Evolutionary conservation across 2,113 vertebrate species (phyloP).

Genomic region (Aix galericulata): DNA sequence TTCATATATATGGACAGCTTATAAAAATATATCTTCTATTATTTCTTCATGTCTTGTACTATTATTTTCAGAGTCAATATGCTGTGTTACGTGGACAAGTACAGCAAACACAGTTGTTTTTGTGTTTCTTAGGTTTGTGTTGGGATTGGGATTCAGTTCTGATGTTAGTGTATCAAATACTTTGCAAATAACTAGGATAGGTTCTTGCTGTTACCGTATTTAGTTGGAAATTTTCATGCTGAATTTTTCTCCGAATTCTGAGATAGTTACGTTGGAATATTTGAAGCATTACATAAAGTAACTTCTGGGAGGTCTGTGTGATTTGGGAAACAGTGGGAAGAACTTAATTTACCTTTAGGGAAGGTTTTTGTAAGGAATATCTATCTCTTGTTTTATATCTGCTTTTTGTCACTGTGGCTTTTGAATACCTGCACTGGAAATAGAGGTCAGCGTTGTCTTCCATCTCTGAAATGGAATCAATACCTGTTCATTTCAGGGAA

Average conservation of each 20-base stretch:
- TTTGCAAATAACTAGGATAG: background rate
- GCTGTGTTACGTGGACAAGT: background rate
- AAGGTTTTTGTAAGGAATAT: background rate
- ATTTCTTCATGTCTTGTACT: background rate
- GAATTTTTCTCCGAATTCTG: background rate
- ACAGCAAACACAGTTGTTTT: background rate
- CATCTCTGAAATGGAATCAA: background rate
- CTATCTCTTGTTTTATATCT: background rate
- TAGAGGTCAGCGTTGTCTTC: background rate
- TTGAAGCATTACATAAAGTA: background rate
- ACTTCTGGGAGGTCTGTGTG: background rate
- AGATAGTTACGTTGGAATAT: background rate
- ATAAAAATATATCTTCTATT: background rate
- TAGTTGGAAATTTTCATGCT: background rate
- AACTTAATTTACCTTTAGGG: background rate
- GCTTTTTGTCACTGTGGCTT: background rate
- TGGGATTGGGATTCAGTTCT: background rate
- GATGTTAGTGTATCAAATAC: background rate
- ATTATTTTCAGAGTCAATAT: background rate
- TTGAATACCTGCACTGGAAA: background rate
- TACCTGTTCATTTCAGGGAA: background rate
- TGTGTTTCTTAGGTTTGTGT: constrained; percentile 3
- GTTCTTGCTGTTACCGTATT: background rate
- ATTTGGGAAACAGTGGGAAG: background rate
- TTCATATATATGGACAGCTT: background rate